Percentiles rank a stretch among this genome's conserved stretches.
Evolutionary conservation across 2,797 vertebrate genomes (phyloP).

Genomic region (Austrolebias charrua): DNA sequence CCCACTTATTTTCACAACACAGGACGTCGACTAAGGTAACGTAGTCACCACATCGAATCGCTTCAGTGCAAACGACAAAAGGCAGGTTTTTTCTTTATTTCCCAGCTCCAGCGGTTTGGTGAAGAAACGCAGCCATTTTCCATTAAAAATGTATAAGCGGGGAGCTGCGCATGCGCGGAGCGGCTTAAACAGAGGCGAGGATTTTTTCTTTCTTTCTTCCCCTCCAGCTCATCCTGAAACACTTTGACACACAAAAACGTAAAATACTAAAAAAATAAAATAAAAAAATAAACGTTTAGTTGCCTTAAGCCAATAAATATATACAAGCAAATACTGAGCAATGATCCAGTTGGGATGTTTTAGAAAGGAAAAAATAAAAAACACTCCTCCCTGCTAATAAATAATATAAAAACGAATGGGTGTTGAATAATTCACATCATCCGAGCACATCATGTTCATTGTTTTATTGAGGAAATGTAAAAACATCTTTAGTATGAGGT

Average conservation of each 20-base stretch:
- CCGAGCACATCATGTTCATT: constrained; percentile 19
- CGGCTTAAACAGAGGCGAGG: constrained; percentile 18
- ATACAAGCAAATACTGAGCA: background rate
- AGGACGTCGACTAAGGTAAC: constrained; percentile 22
- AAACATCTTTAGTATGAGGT: constrained; percentile 44
- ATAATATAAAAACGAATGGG: constrained; percentile 54
- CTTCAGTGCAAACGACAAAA: background rate
- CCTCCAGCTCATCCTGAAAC: constrained; percentile 3
- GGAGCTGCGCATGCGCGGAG: constrained; percentile 77
- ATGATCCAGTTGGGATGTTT: background rate
- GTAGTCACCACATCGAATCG: background rate
- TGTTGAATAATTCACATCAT: constrained; percentile 57
- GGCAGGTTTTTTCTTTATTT: constrained; percentile 33
- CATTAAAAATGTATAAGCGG: constrained; percentile 83
- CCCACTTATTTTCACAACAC: constrained; percentile 24
- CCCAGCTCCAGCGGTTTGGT: constrained; percentile 72
- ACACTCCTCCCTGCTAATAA: constrained; percentile 31
- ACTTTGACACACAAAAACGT: constrained; percentile 2
- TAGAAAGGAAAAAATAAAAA: background rate
- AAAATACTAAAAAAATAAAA: background rate
- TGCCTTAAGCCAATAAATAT: background rate
- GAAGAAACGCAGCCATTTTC: constrained; percentile 82
- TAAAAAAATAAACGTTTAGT: background rate
- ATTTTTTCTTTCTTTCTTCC: constrained; percentile 5
- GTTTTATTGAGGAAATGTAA: constrained; percentile 63